These are phyloP conservation scores for Pristionchus entomophagus DNA, from an alignment of 2,888 invertebrate species.

Conservation along the genomic window DNA sequence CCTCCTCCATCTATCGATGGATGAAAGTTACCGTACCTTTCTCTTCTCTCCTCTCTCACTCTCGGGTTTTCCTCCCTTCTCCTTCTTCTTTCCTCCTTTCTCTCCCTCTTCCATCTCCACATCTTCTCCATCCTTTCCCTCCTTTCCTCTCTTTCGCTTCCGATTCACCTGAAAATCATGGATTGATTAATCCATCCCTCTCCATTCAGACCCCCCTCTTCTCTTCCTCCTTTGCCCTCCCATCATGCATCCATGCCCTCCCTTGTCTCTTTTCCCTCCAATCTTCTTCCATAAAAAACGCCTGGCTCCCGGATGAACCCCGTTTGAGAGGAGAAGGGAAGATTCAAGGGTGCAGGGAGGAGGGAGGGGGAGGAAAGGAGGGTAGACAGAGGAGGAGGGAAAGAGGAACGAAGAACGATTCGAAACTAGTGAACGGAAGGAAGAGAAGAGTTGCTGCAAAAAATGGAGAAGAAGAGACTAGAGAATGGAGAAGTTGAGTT, in stretches of 20 bases:
- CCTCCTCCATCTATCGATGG: neutral
- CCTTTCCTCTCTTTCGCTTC: constrained; percentile 58
- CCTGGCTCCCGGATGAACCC: constrained; percentile 26
- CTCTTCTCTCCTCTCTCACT: constrained; percentile 61
- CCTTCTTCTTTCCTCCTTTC: constrained; percentile 44
- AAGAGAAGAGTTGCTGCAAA: constrained; percentile 28
- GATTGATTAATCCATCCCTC: neutral
- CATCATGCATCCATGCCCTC: neutral
- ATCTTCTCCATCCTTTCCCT: constrained; percentile 48
- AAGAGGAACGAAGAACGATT: neutral
- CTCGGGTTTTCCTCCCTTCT: constrained; percentile 32
- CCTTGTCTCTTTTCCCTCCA: constrained; percentile 29
- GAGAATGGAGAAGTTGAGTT: neutral
- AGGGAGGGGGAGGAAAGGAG: neutral
- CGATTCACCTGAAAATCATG: constrained; percentile 58
- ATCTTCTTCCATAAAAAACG: constrained; percentile 10
- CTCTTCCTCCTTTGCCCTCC: neutral
- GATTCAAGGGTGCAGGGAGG: constrained; percentile 23
- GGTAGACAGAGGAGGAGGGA: constrained; percentile 24
- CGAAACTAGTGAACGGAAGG: neutral
- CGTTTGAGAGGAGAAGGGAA: constrained; percentile 3
- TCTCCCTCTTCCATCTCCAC: constrained; percentile 48
- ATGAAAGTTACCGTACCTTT: constrained; percentile 50
- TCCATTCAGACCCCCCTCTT: neutral
- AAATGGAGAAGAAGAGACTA: neutral